Base-by-base conservation (phyloP, 2,888 invertebrate genomes). In the Ecdyonurus torrentis region DNA sequence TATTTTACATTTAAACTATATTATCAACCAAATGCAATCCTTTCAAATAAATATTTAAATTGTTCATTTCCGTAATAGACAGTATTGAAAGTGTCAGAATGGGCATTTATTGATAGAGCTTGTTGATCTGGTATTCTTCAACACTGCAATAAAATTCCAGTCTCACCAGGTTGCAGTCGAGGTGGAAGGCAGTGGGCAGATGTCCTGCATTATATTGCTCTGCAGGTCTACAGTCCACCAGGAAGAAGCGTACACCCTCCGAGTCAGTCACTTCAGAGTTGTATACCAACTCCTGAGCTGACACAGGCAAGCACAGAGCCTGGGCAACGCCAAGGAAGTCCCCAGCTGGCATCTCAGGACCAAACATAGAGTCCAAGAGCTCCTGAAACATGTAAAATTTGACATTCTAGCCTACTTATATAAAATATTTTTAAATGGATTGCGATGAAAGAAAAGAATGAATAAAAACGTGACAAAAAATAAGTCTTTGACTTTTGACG, bases 161-260 rank as follows among this genome's bases (percentile, higher is more conserved):
- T 5, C 37, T 71, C 72, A 85, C 85, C 71, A 99, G 79, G 76
- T 93, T 92, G 71, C 96, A 95, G 75, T 99, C 98, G 66, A 99
- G 80, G 77, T 98, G 97, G 78, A 98, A 99, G 63, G 98, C 98
- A 61, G 96, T 97, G 1, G 94, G 89, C 67, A 99, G 81, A 78
- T 98, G 97, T 0, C 98, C 98, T 63, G 89, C 87, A 77, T 97
- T 97, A 73, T 97, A 99, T 72, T 98, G 96, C 67, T 96, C 94
- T 15, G 93, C 86, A 7, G 98, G 95, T 67, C 99, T 83, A 74
- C 97, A 97, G 75, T 99, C 99, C 7, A 99, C 95, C 66, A 98
- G 80, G 75, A 98, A 98, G 75, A 96, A 99, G 69, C 91, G 82
- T 0, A 90, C 86, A 15, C 73, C 69, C 62, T 77, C 77, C 58